Percentiles rank a stretch among this genome's conserved stretches.
These are phyloP conservation scores for Burhinus bistriatus DNA, from an alignment of 2,113 vertebrate species.

Conservation along the genomic window DNA sequence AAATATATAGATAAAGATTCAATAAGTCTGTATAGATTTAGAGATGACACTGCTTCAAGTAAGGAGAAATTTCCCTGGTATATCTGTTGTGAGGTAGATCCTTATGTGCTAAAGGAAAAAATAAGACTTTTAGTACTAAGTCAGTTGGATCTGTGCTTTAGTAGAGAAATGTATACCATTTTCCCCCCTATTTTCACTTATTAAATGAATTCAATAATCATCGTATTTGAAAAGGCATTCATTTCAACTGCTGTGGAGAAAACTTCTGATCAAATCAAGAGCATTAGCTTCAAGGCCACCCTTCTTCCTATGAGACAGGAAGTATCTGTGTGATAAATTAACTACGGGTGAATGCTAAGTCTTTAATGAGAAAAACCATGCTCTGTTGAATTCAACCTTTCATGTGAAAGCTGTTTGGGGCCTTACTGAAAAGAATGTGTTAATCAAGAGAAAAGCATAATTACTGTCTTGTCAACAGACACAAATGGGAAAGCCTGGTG, in stretches of 20 bases:
- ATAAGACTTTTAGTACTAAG: background rate
- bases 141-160: background rate
- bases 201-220: background rate
- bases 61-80: background rate
- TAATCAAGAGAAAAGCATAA: constrained; percentile 43
- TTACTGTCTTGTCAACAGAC: constrained; percentile 26
- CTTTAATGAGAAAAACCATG: constrained; percentile 42
- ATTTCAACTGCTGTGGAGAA: background rate
- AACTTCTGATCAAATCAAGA: background rate
- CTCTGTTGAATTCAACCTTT: constrained; percentile 36
- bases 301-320: constrained; percentile 10
- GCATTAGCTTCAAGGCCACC: background rate
- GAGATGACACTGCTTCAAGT: background rate
- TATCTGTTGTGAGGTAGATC: background rate
- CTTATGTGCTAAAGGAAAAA: background rate
- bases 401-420: constrained; percentile 23
- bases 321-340: constrained; percentile 33
- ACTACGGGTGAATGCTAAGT: background rate
- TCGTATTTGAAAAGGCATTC: background rate
- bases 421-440: constrained; percentile 36
- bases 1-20: background rate
- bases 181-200: background rate
- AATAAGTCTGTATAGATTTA: background rate
- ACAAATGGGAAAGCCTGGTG: constrained; percentile 8
- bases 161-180: background rate